Conservation (phyloP, 2,888 invertebrate genomes). For the Euclidia mi region DNA sequence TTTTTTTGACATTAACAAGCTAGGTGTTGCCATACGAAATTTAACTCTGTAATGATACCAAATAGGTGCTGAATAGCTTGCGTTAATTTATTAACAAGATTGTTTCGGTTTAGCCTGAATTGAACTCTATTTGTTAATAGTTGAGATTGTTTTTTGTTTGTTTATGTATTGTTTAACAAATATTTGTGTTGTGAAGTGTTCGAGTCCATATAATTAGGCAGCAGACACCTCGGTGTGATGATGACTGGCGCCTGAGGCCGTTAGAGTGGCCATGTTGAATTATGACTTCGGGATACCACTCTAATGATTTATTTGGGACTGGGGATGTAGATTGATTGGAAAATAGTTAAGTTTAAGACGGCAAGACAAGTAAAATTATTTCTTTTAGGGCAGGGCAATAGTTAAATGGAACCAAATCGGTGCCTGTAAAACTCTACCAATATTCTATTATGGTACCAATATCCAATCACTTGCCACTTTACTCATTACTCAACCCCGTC, state of each 20-base stretch:
- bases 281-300: slow-evolving; percentile 43
- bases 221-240: slow-evolving; percentile 86
- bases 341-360: too few species aligned
- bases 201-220: slow-evolving; percentile 85
- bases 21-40: slow-evolving; percentile 36
- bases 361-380: too few species aligned
- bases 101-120: background rate
- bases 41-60: slow-evolving; percentile 46
- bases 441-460: too few species aligned
- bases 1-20: slow-evolving; percentile 67
- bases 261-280: slow-evolving; percentile 62
- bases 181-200: slow-evolving; percentile 82
- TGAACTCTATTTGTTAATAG: slow-evolving; percentile 4
- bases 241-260: slow-evolving; percentile 82
- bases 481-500: too few species aligned
- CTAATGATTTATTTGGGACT: slow-evolving; percentile 4
- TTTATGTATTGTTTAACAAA: slow-evolving; percentile 63
- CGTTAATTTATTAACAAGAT: slow-evolving; percentile 65
- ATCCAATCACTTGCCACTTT: too few species aligned
- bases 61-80: slow-evolving; percentile 54
- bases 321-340: too few species aligned
- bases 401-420: too few species aligned
- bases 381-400: too few species aligned
- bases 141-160: slow-evolving; percentile 30
- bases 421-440: too few species aligned